Conservation (phyloP, 2,797 vertebrate genomes). For the Myotis pilosus region DNA sequence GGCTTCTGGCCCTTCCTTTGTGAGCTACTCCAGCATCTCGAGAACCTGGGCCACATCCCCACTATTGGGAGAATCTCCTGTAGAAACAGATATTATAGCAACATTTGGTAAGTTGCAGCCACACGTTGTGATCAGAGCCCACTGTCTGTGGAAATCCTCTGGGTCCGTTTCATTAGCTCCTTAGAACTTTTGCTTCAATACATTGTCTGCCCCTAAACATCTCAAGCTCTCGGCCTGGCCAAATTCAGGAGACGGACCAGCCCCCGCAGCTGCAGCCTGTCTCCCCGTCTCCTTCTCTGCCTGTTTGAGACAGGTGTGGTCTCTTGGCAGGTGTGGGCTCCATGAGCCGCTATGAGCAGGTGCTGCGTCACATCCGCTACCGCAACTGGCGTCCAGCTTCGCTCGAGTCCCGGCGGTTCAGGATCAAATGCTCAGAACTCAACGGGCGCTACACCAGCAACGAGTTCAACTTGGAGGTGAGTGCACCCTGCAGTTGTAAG, state of each 20-base stretch:
- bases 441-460: conserved; percentile 97
- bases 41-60: not conserved
- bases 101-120: not conserved
- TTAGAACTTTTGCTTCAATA: not conserved
- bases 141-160: not conserved
- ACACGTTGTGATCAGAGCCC: not conserved
- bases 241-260: not conserved
- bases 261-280: not conserved
- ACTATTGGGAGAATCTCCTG: not conserved
- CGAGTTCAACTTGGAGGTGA: conserved; percentile 94
- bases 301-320: not conserved
- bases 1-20: not conserved
- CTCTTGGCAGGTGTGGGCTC: conserved; percentile 91
- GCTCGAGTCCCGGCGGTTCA: conserved; percentile 88
- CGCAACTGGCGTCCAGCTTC: conserved; percentile 86
- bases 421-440: conserved; percentile 95
- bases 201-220: not conserved
- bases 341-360: conserved; percentile 94
- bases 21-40: not conserved
- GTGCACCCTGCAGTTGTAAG: conserved; percentile 61
- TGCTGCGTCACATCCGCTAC: conserved; percentile 90
- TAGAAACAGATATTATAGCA: not conserved
- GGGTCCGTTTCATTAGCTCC: not conserved
- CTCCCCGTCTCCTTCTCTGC: not conserved
- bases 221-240: not conserved